These are phyloP conservation scores for Salvator merianae DNA, from an alignment of 2,113 vertebrate genomes.

Conservation along the genomic window DNA sequence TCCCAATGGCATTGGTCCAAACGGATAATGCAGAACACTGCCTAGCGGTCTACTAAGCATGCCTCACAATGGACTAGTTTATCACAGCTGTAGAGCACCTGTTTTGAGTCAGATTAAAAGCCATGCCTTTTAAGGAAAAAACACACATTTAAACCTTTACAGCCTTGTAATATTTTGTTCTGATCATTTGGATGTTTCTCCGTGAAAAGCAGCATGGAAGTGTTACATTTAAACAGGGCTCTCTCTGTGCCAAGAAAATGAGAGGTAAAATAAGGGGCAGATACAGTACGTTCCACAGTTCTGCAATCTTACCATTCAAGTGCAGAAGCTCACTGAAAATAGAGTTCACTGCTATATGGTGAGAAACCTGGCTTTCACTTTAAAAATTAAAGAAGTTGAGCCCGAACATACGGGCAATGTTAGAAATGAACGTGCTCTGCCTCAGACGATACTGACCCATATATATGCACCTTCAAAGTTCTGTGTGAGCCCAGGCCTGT, in stretches of 20 bases:
- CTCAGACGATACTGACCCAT: too few species aligned
- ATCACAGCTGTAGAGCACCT: conserved; percentile 8
- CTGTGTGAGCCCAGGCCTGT: too few species aligned
- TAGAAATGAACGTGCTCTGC: too few species aligned
- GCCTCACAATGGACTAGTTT: conserved; percentile 30
- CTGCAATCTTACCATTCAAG: neutral
- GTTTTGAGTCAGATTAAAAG: conserved; percentile 28
- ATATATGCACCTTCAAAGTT: too few species aligned
- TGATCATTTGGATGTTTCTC: conserved; percentile 18
- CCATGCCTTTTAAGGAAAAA: conserved; percentile 16
- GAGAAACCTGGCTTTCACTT: neutral
- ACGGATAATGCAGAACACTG: conserved; percentile 23
- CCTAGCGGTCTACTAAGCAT: neutral
- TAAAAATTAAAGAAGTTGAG: neutral
- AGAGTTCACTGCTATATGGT: neutral
- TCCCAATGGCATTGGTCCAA: neutral
- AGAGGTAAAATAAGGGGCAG: neutral
- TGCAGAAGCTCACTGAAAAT: neutral
- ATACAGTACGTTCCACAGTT: neutral
- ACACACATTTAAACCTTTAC: neutral
- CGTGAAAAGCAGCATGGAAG: neutral
- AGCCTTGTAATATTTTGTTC: neutral
- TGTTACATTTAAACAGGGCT: neutral
- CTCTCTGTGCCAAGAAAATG: neutral
- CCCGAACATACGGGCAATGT: too few species aligned